phyloP scores from a whole-genome alignment of 2,113 vertebrate genomes.

The Prochilodus magdalenae region DNA sequence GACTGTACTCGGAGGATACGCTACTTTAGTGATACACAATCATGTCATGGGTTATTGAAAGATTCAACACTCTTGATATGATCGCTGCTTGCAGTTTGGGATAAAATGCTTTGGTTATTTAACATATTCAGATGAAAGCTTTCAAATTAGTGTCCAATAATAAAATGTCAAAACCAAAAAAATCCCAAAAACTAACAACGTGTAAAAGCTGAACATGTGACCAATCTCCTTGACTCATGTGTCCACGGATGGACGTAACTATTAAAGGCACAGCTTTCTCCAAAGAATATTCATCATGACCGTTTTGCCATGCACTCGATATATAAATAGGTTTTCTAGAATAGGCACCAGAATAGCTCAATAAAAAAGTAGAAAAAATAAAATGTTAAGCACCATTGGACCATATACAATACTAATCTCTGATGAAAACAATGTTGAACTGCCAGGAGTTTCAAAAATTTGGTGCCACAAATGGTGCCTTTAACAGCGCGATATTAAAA shows the following conservation, averaged over 20 bases:
- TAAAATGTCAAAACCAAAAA: background rate
- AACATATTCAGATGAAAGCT: background rate
- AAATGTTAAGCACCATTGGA: constrained; percentile 82
- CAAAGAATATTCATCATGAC: constrained; percentile 57
- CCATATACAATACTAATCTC: constrained; percentile 23
- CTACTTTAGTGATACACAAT: constrained; percentile 5
- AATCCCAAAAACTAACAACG: too few relatives aligned
- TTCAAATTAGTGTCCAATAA: background rate
- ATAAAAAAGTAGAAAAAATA: constrained; percentile 67
- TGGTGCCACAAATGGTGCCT: constrained; percentile 45
- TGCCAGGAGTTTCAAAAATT: constrained; percentile 17
- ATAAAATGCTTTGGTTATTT: background rate
- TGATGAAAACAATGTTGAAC: constrained; percentile 14
- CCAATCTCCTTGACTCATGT: constrained; percentile 32
- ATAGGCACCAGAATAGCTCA: constrained; percentile 85
- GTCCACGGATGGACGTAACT: constrained; percentile 49
- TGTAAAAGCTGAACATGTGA: background rate
- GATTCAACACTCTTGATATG: background rate
- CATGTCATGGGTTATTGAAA: background rate
- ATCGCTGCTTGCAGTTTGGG: background rate
- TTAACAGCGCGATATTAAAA: constrained; percentile 63
- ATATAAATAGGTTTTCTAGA: constrained; percentile 61
- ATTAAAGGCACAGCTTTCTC: constrained; percentile 75
- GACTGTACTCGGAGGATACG: too few relatives aligned
- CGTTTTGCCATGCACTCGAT: constrained; percentile 47